Evolutionary conservation across 2,888 invertebrate genomes (phyloP).

Genomic region (Callinectes sapidus): DNA sequence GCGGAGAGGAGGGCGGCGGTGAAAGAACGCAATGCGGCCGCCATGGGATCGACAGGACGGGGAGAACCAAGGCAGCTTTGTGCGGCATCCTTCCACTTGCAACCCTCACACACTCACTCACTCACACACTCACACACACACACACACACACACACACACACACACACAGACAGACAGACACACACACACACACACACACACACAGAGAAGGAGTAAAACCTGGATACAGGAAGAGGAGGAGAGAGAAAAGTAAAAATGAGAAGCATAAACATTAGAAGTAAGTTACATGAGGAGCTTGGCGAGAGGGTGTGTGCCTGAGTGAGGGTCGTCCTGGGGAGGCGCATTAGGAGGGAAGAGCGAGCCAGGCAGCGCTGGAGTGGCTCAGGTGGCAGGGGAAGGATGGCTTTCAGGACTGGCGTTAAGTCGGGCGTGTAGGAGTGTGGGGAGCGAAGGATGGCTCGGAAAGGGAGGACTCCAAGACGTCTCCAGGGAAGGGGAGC

Average conservation of each 20-base stretch:
- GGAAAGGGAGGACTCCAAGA: background rate
- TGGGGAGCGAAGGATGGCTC: constrained; percentile 22
- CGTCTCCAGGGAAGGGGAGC: background rate
- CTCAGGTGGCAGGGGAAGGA: background rate
- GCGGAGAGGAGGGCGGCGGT: background rate
- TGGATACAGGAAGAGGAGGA: constrained; percentile 18
- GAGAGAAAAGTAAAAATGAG: constrained; percentile 19
- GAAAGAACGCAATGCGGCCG: background rate
- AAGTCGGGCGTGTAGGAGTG: constrained; percentile 31
- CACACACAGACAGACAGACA: background rate
- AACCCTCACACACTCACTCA: background rate
- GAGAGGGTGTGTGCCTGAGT: constrained; percentile 11
- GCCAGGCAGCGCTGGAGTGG: constrained; percentile 22
- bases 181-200: background rate
- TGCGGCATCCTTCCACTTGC: background rate
- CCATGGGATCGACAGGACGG: constrained; percentile 25
- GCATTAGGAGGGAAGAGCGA: constrained; percentile 28
- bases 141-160: constrained; percentile 1
- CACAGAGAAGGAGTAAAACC: background rate
- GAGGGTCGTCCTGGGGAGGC: constrained; percentile 22
- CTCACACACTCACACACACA: background rate
- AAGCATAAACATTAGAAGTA: constrained; percentile 34
- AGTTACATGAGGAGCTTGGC: constrained; percentile 28
- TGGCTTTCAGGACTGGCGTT: constrained; percentile 5
- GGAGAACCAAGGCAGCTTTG: constrained; percentile 25